Percentiles rank a stretch among this genome's conserved stretches.
Evolutionary conservation across 2,797 vertebrate genomes (phyloP).

Genomic region (Perodicticus potto): DNA sequence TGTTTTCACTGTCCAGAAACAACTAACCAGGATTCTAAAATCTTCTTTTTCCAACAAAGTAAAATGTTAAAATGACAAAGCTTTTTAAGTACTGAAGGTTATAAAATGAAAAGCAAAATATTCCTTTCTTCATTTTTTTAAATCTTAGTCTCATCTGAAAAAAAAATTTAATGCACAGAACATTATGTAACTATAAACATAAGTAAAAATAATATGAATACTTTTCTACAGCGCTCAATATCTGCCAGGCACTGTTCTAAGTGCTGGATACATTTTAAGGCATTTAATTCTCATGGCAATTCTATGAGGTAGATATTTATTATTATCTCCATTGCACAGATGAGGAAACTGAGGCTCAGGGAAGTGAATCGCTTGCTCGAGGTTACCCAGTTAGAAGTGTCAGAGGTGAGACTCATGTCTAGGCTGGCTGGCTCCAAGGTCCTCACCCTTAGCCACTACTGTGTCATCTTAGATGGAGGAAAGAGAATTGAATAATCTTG

Average conservation of each 20-base stretch:
- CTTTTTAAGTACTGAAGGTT: background rate
- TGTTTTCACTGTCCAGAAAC: background rate
- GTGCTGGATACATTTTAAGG: background rate
- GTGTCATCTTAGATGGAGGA: background rate
- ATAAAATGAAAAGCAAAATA: conserved; percentile 4
- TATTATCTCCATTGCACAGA: background rate
- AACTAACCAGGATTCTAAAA: background rate
- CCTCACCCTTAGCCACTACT: background rate
- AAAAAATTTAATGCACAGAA: background rate
- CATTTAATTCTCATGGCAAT: background rate
- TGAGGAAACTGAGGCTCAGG: background rate
- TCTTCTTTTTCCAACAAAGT: background rate
- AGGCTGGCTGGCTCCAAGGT: background rate
- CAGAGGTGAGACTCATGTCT: background rate
- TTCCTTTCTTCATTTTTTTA: background rate
- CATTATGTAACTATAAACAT: background rate
- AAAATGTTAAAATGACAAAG: background rate
- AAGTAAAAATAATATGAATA: background rate
- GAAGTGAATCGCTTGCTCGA: background rate
- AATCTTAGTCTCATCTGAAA: background rate
- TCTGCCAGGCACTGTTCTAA: background rate
- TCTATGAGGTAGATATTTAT: background rate
- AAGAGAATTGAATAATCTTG: background rate
- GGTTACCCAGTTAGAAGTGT: background rate
- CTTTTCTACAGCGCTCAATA: background rate